Base-by-base conservation (phyloP, 1,140 invertebrate genomes). In the Charaxes varanes region DNA sequence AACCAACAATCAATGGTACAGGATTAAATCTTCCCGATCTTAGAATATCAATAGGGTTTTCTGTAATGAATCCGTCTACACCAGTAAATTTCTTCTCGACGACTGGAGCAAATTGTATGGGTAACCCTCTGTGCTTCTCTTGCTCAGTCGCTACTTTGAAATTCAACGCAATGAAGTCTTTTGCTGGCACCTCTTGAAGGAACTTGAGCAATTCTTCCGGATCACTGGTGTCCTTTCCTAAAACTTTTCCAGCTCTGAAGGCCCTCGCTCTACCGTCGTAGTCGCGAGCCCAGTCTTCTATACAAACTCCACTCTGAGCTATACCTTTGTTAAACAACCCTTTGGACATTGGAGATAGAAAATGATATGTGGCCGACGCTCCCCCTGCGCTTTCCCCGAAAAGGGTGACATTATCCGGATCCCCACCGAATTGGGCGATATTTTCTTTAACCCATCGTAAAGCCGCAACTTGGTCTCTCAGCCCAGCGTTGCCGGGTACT, bases 381-480 rank as follows among this genome's bases (percentile, higher is more conserved):
- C 89, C 90, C 1, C 92, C 92, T 0, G 91, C 90, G 50, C 90
- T 91, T 61, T 93, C 90, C 1, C 92, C 92, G 56, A 93, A 92
- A 13, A 93, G 69, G 0, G 91, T 93, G 0, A 95, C 87, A 62
- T 88, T 88, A 17, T 89, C 67, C 0, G 88, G 85, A 70, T 92
- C 89, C 0, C 93, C 93, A 4, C 92, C 92, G 62, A 95, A 94
- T 24, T 85, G 23, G 3, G 28, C 23, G 7, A 86, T 85, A 46
- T 86, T 85, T 8, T 70, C 58, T 37, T 74, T 69, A 2, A 85
- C 52, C 82, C 83, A 84, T 21, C 52, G 46, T 11, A 84, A 44
- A 3, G 76, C 77, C 2, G 53, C 58, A 5, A 90, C 86, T 76
- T 91, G 89, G 54, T 92, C 91, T 46, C 90, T 88, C 14, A 92